Evolutionary conservation across 2,797 vertebrate genomes (phyloP), one percentile per base, ranked within the genome.

Genomic region (Champsocephalus esox): DNA sequence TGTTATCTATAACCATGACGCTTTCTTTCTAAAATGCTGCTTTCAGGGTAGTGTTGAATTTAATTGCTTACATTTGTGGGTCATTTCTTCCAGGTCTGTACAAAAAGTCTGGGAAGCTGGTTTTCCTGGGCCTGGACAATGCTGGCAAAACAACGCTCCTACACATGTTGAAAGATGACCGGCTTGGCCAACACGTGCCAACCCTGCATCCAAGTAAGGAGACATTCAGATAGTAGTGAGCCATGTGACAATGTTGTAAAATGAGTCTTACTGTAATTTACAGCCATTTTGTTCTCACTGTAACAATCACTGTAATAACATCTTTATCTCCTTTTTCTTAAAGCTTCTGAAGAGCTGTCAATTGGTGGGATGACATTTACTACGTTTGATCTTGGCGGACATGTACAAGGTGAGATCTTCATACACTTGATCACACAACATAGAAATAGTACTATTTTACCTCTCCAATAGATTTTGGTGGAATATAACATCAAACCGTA

Each of bases 281-380:
- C 3, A 43, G 19, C 14, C n/a, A 9, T 43, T 12, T 50, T 72
- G 6, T 52, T 46, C 17, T 60, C 51, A 49, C 9, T 55, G 6
- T 58, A 67, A 34, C 43, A 11, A 17, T 65, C 2, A 52, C 2
- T 17, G 2, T 1, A 28, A n/a, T 51, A 43, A 65, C 67, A 43
- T 48, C 11, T n/a, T 50, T 24, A 17, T 24, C 8, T 56, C 76
- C 70, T 67, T 75, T 72, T 43, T 88, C 70, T 81, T 10, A 56
- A 85, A 99, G 98, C 98, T 41, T 98, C 98, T 52, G 98, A 99
- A 92, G 98, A 99, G 94, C 88, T 99, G 93, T 97, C 98, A 1
- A 99, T 99, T 66, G 97, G 96, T 86, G 98, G 97, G 43, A 98
- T 99, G 97, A 99, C 97, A 52, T 99, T 99, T 89, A 99, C 97